Evolutionary conservation across 2,888 invertebrate genomes (phyloP), one percentile per base, ranked within the genome.

Genomic region (Gonocerus acuteangulatus): DNA sequence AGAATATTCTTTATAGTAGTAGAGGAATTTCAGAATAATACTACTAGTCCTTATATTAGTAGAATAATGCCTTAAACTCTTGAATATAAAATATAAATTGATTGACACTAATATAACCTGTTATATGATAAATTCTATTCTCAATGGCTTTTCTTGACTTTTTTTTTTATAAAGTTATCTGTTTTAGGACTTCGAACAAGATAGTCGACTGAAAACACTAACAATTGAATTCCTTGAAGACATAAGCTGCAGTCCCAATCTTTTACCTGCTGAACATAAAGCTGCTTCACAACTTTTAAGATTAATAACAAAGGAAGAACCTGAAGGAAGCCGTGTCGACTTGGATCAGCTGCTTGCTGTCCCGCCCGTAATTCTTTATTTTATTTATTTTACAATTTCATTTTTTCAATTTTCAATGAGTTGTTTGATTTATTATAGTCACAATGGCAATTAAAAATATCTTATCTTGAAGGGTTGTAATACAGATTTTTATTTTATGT

Each of bases 161-260:
- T n/a, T n/a, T n/a, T n/a, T n/a, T n/a, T n/a, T n/a, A n/a, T n/a
- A n/a, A n/a, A n/a, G n/a, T n/a, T n/a, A n/a, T n/a, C n/a, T 27
- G 27, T 27, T 27, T 6, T 68, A 80, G 74, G 91, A 92, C 73
- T 92, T 92, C 74, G 89, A 89, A 77, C 80, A 81, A 13, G 85
- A 91, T 71, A 80, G 80, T 44, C 80, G 82, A 58, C 78, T 94
- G 62, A 85, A 87, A 66, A 82, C 81, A 21, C 75, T 88, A 69
- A 89, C 92, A 0, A 86, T 89, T 71, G 87, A 89, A 71, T 90
- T 93, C 73, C 78, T 94, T 52, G 91, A 92, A 69, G 92, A 93
- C 71, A 89, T 93, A 68, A 85, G 89, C 56, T 84, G 84, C 70
- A 86, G 84, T 68, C 90, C 91, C 1, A 89, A 87, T 66, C 75